Evolutionary conservation across 2,888 invertebrate species (phyloP), one percentile per base, ranked within the genome.

Genomic region (Itoplectis maculator): DNA sequence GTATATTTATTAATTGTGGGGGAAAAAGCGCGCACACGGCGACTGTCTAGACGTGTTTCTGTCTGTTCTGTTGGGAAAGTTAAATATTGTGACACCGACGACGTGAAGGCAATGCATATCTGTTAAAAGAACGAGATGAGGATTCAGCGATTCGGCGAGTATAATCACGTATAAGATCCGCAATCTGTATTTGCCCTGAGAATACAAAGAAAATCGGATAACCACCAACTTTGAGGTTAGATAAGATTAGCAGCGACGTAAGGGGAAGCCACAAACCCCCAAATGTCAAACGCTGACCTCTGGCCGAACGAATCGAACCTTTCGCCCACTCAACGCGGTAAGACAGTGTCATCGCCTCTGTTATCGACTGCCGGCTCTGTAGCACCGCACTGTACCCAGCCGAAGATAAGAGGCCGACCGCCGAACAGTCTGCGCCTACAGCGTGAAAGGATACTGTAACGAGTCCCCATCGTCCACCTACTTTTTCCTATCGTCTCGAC

Each of bases 1-100:
- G n/a, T n/a, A n/a, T n/a, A n/a, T n/a, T n/a, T n/a, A n/a, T n/a
- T n/a, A n/a, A n/a, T n/a, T n/a, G n/a, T n/a, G n/a, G n/a, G n/a
- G n/a, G n/a, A n/a, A n/a, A n/a, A n/a, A n/a, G n/a, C n/a, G 86
- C 86, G 20, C 84, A 29, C 13, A 63, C 63, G 42, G n/a, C 15
- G 47, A 42, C 42, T 42, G 42, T 42, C 42, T 42, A 42, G 42
- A 42, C 42, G 42, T 42, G 42, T 42, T 42, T 42, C 42, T 42
- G 42, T 42, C 42, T 42, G 42, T 6, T 42, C 42, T 42, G 42
- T 13, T 42, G 42, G 42, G 13, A 42, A 8, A 8, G 42, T 42
- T 42, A 42, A 8, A 42, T 42, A 42, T 42, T 42, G 42, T 11
- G 42, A 42, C 42, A 42, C 8, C 42, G 13, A 6, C 42, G 42